phyloP scores from a whole-genome alignment of 2,113 vertebrate species.

The Xerus inauris region DNA sequence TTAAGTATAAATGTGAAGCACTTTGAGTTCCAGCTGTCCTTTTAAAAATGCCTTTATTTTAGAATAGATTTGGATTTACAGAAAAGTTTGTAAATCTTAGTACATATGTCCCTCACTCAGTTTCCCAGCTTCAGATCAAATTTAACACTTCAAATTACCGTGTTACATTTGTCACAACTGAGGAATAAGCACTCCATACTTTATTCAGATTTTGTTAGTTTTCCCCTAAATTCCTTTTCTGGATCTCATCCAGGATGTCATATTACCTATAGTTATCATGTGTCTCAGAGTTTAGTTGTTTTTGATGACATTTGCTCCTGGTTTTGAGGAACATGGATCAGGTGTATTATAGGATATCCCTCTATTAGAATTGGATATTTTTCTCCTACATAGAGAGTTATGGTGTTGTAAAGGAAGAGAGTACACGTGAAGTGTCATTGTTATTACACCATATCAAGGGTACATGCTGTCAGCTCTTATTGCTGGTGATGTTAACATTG shows the following conservation, averaged over 20 bases:
- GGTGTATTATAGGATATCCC: neutral
- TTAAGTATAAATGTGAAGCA: neutral
- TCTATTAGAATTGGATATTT: slow-evolving; percentile 12
- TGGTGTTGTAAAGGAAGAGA: neutral
- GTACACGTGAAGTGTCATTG: neutral
- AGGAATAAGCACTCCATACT: neutral
- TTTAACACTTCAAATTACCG: slow-evolving; percentile 7
- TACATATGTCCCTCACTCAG: neutral
- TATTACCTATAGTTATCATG: neutral
- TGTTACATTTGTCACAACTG: neutral
- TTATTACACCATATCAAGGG: neutral
- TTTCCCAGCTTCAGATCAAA: neutral
- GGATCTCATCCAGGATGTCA: neutral
- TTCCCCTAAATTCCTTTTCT: neutral
- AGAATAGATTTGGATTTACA: neutral
- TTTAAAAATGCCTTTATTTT: slow-evolving; percentile 27
- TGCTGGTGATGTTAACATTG: neutral
- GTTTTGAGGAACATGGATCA: neutral
- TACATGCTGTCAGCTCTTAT: neutral
- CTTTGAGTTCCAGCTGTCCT: neutral
- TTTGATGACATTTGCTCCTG: neutral
- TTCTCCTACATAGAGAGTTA: neutral
- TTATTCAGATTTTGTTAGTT: slow-evolving; percentile 29
- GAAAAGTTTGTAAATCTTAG: neutral
- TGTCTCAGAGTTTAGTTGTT: slow-evolving; percentile 8